Percentiles rank a stretch among this genome's conserved stretches.
Evolutionary conservation across 2,888 invertebrate species (phyloP).

Genomic region (Eupithecia tripunctaria): DNA sequence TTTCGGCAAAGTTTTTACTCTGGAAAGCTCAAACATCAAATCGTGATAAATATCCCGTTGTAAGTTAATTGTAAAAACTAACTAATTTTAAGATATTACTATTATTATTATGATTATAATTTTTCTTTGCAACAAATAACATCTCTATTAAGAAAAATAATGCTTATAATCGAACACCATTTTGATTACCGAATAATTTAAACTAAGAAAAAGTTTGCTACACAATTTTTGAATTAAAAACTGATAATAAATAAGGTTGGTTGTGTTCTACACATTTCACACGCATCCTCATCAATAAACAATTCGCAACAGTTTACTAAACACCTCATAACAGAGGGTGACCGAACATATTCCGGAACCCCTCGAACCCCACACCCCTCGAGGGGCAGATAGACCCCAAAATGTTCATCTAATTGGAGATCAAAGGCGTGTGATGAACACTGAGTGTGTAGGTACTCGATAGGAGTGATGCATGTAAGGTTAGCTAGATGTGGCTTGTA

Average conservation of each 20-base stretch:
- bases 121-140: too few relatives aligned
- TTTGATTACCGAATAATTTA: not conserved
- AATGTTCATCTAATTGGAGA: slow-evolving; percentile 84
- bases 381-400: slow-evolving; percentile 62
- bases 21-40: too few relatives aligned
- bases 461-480: slow-evolving; percentile 27
- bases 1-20: too few relatives aligned
- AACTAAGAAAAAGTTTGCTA: not conserved
- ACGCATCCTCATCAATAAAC: slow-evolving; percentile 30
- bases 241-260: not conserved
- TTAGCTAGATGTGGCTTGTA: slow-evolving; percentile 55
- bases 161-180: too few relatives aligned
- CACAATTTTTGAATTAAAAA: not conserved
- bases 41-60: too few relatives aligned
- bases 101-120: too few relatives aligned
- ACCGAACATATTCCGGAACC: slow-evolving; percentile 59
- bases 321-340: slow-evolving; percentile 39
- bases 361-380: slow-evolving; percentile 45
- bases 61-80: too few relatives aligned
- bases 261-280: not conserved
- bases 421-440: slow-evolving; percentile 82
- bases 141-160: too few relatives aligned
- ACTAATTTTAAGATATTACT: too few relatives aligned
- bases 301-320: slow-evolving; percentile 32
- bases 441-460: slow-evolving; percentile 53